Conservation (phyloP, 2,113 vertebrate species). For the mouse (Mus musculus) region GRCm39 chrX:158514501-158515000, state of each 20-base stretch:
- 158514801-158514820: not conserved
- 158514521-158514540: conserved; percentile 55
- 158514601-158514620: conserved; percentile 18
- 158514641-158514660: conserved; percentile 24
- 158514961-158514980: not conserved
- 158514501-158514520: not conserved
- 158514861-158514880: not conserved
- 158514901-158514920: not conserved
- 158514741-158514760: not conserved
- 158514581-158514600: conserved; percentile 33
- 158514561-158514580: not conserved
- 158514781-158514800: not conserved
- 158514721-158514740: not conserved
- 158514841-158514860: not conserved
- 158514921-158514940: not conserved
- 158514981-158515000: not conserved
- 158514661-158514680: not conserved
- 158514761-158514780: not conserved
- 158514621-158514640: conserved; percentile 21
- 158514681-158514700: not conserved
- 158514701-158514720: conserved; percentile 3
- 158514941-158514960: not conserved
- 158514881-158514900: not conserved
- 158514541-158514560: conserved; percentile 50
- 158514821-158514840: not conserved